Evolutionary conservation across 2,113 vertebrate genomes (phyloP), one percentile per base, ranked within the genome.

Genomic region (Psittacus erithacus): DNA sequence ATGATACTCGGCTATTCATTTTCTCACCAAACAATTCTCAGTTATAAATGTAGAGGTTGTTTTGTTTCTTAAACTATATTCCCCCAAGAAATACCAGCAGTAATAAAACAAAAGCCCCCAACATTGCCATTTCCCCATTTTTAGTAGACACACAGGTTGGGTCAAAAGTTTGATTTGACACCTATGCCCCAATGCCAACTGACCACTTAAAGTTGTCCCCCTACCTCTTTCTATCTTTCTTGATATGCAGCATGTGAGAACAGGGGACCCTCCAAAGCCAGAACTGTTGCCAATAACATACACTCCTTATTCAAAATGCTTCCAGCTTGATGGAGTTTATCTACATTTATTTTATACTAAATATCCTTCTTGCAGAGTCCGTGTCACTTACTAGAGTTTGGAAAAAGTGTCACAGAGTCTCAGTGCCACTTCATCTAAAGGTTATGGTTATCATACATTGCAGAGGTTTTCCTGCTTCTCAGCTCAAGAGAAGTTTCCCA

Each of bases 11-110:
- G 41, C 78, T 91, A 41, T 92, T 88, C 80, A 25, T 95, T 97
- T 96, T 92, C 70, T 88, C 94, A 93, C 55, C 63, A 78, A 95
- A 74, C 43, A 75, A 64, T 49, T 95, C 79, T 63, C 65, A 93
- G 49, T 94, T 95, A 92, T 39, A 90, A 78, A 70, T 38, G 35
- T 44, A 82, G 49, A 85, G 33, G 6, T 38, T 70, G 43, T 41
- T 43, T 75, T 60, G 23, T 41, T n/a, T 67, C 95, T 91, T 80
- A 64, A 71, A 92, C 44, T 70, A 80, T 49, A 52, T 49, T 86
- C 31, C 68, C 64, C 29, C 39, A 65, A 65, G 60, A 86, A 92
- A 81, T 46, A 69, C 16, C 41, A 82, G 25, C 62, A 85, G 52
- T 12, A 86, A 43, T 25, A 63, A 80, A 65, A 76, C 6, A 15